These are phyloP conservation scores for Balanococcus diminutus DNA, from an alignment of 2,888 invertebrate species.

Conservation along the genomic window DNA sequence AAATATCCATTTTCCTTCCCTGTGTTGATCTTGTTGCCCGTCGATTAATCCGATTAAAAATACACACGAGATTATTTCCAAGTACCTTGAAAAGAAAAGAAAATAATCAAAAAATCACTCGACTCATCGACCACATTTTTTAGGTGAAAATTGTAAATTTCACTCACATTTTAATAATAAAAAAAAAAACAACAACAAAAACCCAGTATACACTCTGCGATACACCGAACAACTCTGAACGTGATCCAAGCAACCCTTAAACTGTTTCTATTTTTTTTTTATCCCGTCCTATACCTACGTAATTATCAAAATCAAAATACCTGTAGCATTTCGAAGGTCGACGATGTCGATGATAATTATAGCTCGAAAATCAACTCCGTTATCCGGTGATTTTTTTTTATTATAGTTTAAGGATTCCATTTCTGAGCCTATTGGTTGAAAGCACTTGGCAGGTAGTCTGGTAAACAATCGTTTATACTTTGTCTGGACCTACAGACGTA, in stretches of 20 bases:
- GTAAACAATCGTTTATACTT: not conserved
- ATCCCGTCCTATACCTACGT: too few relatives aligned
- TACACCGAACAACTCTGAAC: not conserved
- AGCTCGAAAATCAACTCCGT: not conserved
- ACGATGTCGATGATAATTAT: not conserved
- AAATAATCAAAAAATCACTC: not conserved
- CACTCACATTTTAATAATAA: not conserved
- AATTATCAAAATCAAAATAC: constrained; percentile 27
- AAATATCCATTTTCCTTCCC: constrained; percentile 36
- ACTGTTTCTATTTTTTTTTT: not conserved
- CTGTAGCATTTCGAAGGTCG: constrained; percentile 9
- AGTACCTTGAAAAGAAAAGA: not conserved
- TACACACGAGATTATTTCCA: not conserved
- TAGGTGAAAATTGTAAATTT: too few relatives aligned
- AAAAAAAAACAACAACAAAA: not conserved
- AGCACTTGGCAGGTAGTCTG: not conserved
- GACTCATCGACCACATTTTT: too few relatives aligned
- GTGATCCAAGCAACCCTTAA: not conserved
- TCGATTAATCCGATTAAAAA: not conserved
- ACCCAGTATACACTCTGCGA: not conserved
- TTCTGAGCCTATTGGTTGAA: not conserved
- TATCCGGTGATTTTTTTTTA: not conserved
- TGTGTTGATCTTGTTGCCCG: not conserved
- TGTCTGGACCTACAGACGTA: too few relatives aligned
- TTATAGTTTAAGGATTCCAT: not conserved